Base-by-base conservation (phyloP, 1,140 invertebrate species). In the Heliconius congener region DNA sequence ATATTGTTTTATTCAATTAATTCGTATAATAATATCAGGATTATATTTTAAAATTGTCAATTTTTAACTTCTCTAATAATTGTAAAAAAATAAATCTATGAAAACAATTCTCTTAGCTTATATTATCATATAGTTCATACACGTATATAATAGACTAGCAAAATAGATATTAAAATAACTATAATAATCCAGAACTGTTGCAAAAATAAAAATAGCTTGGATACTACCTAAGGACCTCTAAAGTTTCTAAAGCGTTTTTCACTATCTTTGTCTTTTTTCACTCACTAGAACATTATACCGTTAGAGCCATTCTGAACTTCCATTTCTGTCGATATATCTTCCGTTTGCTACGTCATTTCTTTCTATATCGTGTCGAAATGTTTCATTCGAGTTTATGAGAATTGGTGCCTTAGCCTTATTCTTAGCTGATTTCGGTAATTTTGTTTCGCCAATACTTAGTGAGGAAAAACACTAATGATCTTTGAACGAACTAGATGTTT, bases 221-320 rank as follows among this genome's bases (percentile, higher is more conserved):
- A 46, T 46, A 60, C 57, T 60, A 1, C 55, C 57, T 60, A 60
- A 60, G 57, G n/a, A 60, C 9, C 23, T n/a, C 57, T 60, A 27
- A 23, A 27, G 57, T 60, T 27, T 60, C 57, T 60, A 60, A 60
- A 60, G 60, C 60, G 23, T n/a, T 66, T 66, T 66, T 81, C 80
- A 85, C 88, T 86, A 87, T 88, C 84, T 87, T 85, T 83, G 85
- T 88, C 84, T 90, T 90, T 91, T 92, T 91, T 90, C 84, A 84
- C 81, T 87, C 81, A 79, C 60, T 77, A 81, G 84, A 80, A 89
- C 85, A 88, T 89, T 90, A 90, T 88, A 73, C 84, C 79, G 81
- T 87, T 78, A 86, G 85, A 90, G 85, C 88, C 82, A 89, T 90
- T 91, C 75, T 79, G 74, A 84, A 83, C 73, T 82, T 78, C 84